Evolutionary conservation across 1,140 invertebrate species (phyloP), one percentile per base, ranked within the genome.

Genomic region (Varroa destructor): DNA sequence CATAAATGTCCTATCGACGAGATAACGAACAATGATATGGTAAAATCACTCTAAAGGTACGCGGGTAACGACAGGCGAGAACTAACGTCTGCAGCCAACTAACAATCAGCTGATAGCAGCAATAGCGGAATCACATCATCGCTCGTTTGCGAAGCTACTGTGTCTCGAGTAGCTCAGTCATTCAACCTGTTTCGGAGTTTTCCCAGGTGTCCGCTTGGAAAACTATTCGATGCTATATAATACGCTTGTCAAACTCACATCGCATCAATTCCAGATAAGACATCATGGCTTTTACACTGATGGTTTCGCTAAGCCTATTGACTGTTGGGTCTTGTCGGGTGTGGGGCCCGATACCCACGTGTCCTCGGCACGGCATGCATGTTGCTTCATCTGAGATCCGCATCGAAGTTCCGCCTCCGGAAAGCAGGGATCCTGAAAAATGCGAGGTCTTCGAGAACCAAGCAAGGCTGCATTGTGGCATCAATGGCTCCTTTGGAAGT

Each of bases 341-440:
- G 40, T 67, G 61, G 61, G 61, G 61, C 40, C 61, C 61, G 37
- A 4, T 40, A 14, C 37, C 61, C 61, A 1, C 12, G 46, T 67
- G 40, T 8, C 61, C 14, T 67, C 61, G 37, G 12, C 36, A 46
- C 40, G 12, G 36, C 5, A 67, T 12, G 61, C 61, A 12, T 5
- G 61, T 67, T n/a, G 61, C 12, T 14, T 43, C 40, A 5, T 67
- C 61, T 14, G 61, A 67, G 61, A 67, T 67, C 61, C 14, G 61
- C 46, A 40, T 67, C 37, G 61, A 67, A 8, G 61, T 67, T n/a
- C 61, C 61, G 3, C 61, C 61, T 43, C 40, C 61, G 12, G 61
- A 67, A 14, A 40, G 40, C 12, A 12, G 61, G 4, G 61, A 67
- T 46, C 61, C 61, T 40, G 61, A 67, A 46, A 67, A 67, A 40